phyloP scores from a whole-genome alignment of 1,140 invertebrate genomes.

The Theocolax elegans region DNA sequence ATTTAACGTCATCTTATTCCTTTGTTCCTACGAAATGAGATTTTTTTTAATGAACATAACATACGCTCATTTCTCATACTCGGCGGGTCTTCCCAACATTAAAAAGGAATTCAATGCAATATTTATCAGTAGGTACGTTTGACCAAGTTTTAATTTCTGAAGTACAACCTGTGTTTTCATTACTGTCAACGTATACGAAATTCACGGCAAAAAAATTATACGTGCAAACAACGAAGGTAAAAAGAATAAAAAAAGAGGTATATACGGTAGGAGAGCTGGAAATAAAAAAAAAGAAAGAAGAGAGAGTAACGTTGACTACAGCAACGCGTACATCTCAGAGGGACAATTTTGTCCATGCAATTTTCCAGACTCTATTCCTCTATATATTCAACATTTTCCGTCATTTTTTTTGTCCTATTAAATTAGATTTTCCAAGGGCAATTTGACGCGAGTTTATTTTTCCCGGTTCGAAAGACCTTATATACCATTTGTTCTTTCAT shows the following conservation, averaged over 20 bases:
- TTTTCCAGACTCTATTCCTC: neutral
- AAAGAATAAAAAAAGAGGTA: neutral
- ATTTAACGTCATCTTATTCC: neutral
- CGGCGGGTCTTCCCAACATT: neutral
- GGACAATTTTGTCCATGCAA: conserved; percentile 26
- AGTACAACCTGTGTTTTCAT: conserved; percentile 6
- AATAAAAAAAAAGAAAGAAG: neutral
- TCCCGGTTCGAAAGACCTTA: too few relatives aligned
- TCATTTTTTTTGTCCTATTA: neutral
- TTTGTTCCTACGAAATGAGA: neutral
- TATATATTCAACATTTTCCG: neutral
- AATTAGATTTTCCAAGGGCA: conserved; percentile 27
- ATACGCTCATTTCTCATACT: too few relatives aligned
- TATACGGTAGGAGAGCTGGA: neutral
- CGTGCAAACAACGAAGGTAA: neutral
- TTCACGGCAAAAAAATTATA: conserved; percentile 7
- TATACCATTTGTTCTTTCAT: too few relatives aligned
- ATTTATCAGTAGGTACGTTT: too few relatives aligned
- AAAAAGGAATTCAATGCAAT: too few relatives aligned
- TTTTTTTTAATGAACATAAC: conserved; percentile 2
- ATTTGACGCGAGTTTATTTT: conserved; percentile 17
- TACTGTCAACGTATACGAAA: too few relatives aligned
- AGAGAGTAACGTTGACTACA: neutral
- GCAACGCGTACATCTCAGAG: conserved; percentile 12
- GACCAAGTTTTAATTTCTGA: too few relatives aligned